Base-by-base conservation (phyloP, 2,888 invertebrate genomes). In the Leptothorax acervorum region DNA sequence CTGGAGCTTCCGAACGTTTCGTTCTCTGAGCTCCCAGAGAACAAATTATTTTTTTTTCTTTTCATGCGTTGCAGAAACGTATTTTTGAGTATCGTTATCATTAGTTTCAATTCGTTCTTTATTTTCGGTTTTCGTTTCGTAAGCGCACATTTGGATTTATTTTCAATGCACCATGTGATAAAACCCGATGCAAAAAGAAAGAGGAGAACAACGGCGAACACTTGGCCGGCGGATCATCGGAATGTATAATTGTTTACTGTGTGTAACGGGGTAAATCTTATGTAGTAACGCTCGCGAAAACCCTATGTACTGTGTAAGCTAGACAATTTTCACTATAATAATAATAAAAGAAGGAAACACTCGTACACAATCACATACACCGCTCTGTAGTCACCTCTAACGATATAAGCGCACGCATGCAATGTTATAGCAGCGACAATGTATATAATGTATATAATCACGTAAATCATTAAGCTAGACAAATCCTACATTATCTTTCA, bases 401-500 rank as follows among this genome's bases (percentile, higher is more conserved):
- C 48, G 65, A 75, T 81, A 85, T 90, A 90, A 88, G 86, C 91
- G 92, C 91, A 92, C 92, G 92, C 88, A 88, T 87, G 88, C 88
- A 90, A 88, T 89, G 88, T 87, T 86, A 88, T 88, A 90, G 90
- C 88, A 90, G 87, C 90, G 89, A 86, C 85, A 35, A 88, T 94
- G 94, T 94, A 94, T 87, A 94, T 94, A 94, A 85, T 94, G 94
- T 94, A 94, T 89, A 94, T 93, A 93, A 91, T 89, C 88, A 90
- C 90, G 86, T 92, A 90, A 81, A 90, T 85, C 90, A 86, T 88
- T 93, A 93, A 93, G 93, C 83, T 94, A 94, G 93, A 88, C 90
- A 91, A 88, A 89, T 92, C 87, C 89, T 93, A 91, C 93, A 93
- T 93, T 93, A 92, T 93, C 93, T 93, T 93, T 93, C 90, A 93